Base-by-base conservation (phyloP, 2,888 invertebrate species). In the Ormyrus nitidulus region DNA sequence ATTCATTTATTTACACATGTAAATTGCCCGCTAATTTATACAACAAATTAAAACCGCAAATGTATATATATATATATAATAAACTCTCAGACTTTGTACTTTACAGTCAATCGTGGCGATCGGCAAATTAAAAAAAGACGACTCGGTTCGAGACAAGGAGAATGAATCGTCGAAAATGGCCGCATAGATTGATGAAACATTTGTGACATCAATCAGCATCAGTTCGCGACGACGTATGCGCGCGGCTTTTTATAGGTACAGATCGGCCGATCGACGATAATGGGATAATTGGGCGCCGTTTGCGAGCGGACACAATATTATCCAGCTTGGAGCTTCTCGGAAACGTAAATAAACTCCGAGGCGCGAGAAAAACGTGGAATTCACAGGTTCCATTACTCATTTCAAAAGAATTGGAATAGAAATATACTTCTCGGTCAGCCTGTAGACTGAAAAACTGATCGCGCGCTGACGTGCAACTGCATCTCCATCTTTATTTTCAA, bases 221-320 rank as follows among this genome's bases (percentile, higher is more conserved):
- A 58, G 44, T 61, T 49, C 46, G n/a, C 59, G 8, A 51, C 11
- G 1, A 10, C 6, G 44, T 19, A 44, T 7, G 54, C n/a, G 11
- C 58, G 44, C 0, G 44, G 4, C 10, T 9, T 58, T 34, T 34
- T 19, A 10, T 54, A 46, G n/a, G 34, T 74, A 44, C 7, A 71
- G 54, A 64, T 71, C 64, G 54, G 9, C 59, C 65, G 65, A 74
- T 80, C 75, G 73, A 79, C 74, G 69, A 74, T 79, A 74, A 74
- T 74, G 19, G 69, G 64, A 79, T 80, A 71, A 76, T 72, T 71
- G 66, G 53, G 44, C 49, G 46, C 44, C 75, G 62, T 68, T 76
- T 66, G 54, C 13, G 48, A 69, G 62, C 13, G 13, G 46, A 49
- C 51, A 49, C 34, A 4, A 34, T 8, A 49, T 62, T 61, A 59